Evolutionary conservation across 2,797 vertebrate genomes (phyloP).

Genomic region (Peromyscus attwateri): DNA sequence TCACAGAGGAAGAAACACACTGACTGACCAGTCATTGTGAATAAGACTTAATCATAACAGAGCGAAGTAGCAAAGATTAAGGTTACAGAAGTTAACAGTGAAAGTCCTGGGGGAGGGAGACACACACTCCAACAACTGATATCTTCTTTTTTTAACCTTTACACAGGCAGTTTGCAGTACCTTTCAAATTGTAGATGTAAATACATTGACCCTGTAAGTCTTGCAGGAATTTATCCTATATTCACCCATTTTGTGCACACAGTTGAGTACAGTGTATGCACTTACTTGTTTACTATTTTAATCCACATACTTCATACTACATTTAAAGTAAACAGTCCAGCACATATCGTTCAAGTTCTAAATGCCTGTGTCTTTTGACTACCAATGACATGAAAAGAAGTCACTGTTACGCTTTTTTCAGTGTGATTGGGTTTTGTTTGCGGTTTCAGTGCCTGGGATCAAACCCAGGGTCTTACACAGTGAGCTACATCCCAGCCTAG

Average conservation of each 20-base stretch:
- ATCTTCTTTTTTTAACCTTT: conserved; percentile 7
- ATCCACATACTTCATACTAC: not conserved
- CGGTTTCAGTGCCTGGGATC: not conserved
- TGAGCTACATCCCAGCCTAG: not conserved
- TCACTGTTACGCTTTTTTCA: not conserved
- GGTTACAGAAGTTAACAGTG: conserved; percentile 24
- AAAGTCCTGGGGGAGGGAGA: not conserved
- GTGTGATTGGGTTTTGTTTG: not conserved
- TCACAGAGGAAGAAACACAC: conserved; percentile 39
- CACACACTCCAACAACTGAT: not conserved
- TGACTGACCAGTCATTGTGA: not conserved
- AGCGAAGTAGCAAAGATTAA: conserved; percentile 28
- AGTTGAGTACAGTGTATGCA: not conserved
- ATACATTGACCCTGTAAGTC: not conserved
- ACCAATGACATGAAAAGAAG: conserved; percentile 20
- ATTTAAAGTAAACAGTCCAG: conserved; percentile 42
- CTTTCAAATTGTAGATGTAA: conserved; percentile 53
- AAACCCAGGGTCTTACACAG: not conserved
- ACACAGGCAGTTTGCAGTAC: not conserved
- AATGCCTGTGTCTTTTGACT: not conserved
- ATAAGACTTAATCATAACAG: not conserved
- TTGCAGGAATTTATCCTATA: conserved; percentile 42
- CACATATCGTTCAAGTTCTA: conserved; percentile 46
- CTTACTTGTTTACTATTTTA: conserved; percentile 3
- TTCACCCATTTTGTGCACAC: not conserved